Conservation (phyloP, 2,888 invertebrate genomes). For the Andrena hattorfiana region DNA sequence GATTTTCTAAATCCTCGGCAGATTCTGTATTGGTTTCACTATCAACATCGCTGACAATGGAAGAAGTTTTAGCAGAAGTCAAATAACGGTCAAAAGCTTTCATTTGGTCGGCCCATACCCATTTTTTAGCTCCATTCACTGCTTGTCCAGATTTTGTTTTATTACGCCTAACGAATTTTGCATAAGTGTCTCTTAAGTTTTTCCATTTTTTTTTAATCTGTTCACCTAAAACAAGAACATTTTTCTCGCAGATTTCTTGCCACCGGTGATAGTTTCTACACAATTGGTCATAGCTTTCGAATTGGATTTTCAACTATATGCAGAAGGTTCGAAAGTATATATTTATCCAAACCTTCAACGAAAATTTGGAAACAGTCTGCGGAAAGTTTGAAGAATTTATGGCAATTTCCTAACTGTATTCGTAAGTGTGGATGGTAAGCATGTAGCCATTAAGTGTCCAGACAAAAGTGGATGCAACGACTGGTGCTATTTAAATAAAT, state of each 20-base stretch:
- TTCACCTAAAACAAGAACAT: constrained; percentile 3
- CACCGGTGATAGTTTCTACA: not conserved
- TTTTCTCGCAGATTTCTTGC: not conserved
- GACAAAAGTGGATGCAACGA: too few relatives aligned
- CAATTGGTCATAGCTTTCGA: too few relatives aligned
- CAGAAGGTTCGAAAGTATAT: too few relatives aligned
- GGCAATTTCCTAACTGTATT: not conserved
- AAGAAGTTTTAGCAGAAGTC: not conserved
- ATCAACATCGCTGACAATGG: not conserved
- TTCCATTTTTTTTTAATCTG: constrained; percentile 9
- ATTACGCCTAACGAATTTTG: not conserved
- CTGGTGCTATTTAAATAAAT: too few relatives aligned
- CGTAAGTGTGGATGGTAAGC: too few relatives aligned
- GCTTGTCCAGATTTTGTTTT: constrained; percentile 1
- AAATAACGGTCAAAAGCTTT: constrained; percentile 3
- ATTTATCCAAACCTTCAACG: too few relatives aligned
- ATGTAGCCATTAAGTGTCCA: too few relatives aligned
- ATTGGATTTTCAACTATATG: too few relatives aligned
- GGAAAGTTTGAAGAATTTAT: not conserved
- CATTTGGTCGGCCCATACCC: constrained; percentile 9
- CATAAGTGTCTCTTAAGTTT: constrained; percentile 10
- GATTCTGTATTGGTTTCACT: constrained; percentile 2
- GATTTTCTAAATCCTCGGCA: not conserved
- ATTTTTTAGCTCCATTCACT: not conserved
- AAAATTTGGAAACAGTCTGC: too few relatives aligned